Evolutionary conservation across 2,888 invertebrate species (phyloP).

Genomic region (Furcula furcula): DNA sequence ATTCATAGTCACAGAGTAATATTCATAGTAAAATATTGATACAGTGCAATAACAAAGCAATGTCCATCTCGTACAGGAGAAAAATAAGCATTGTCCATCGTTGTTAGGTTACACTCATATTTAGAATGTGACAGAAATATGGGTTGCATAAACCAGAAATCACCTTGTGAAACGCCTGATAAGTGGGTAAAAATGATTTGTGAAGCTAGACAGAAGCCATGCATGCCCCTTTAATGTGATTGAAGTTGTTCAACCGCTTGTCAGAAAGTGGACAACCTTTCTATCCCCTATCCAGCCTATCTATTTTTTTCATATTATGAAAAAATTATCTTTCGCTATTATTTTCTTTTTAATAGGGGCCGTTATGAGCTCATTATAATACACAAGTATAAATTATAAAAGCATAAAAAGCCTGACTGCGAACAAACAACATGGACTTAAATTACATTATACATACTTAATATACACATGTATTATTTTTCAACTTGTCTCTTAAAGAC

Average conservation of each 20-base stretch:
- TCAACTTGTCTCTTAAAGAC: too few relatives aligned
- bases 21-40: conserved; percentile 18
- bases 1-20: conserved; percentile 15
- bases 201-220: conserved; percentile 4
- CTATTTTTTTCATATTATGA: too few relatives aligned
- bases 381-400: too few relatives aligned
- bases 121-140: conserved; percentile 28
- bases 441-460: too few relatives aligned
- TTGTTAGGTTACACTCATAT: conserved; percentile 15
- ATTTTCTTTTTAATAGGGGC: too few relatives aligned
- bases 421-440: too few relatives aligned
- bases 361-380: too few relatives aligned
- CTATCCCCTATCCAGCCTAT: too few relatives aligned
- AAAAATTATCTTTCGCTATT: too few relatives aligned
- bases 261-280: conserved; percentile 13
- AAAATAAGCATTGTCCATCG: too few relatives aligned
- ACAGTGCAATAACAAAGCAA: conserved; percentile 23
- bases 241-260: conserved; percentile 11
- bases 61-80: conserved; percentile 4
- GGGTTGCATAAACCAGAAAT: conserved; percentile 23
- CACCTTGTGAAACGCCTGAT: conserved; percentile 18
- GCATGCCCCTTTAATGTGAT: conserved; percentile 9
- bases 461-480: too few relatives aligned
- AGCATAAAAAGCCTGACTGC: too few relatives aligned
- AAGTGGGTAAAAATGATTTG: conserved; percentile 22